Percentiles rank a stretch among this genome's conserved stretches.
phyloP scores from a whole-genome alignment of 2,113 vertebrate species.

The Pimephales promelas region DNA sequence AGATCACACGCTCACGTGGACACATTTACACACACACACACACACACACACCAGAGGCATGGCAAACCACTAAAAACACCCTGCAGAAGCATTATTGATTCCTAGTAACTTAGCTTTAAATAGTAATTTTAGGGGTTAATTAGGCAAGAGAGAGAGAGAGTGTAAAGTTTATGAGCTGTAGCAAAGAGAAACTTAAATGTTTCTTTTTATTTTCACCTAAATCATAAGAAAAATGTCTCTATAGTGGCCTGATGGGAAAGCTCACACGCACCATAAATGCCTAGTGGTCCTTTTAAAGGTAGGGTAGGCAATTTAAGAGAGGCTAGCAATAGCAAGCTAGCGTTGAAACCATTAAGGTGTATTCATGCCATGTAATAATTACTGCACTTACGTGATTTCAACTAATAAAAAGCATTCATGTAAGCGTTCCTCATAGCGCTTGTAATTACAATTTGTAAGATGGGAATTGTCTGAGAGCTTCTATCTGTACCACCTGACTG shows the following conservation, averaged over 20 bases:
- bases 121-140: neutral
- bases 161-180: slow-evolving; percentile 18
- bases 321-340: too few relatives aligned
- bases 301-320: too few relatives aligned
- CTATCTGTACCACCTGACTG: too few relatives aligned
- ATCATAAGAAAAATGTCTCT: neutral
- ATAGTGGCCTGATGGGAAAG: neutral
- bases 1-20: slow-evolving; percentile 26
- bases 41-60: slow-evolving; percentile 25
- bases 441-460: too few relatives aligned
- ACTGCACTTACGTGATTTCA: too few relatives aligned
- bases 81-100: slow-evolving; percentile 27
- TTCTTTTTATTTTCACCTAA: neutral
- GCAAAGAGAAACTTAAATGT: neutral
- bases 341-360: too few relatives aligned
- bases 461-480: too few relatives aligned
- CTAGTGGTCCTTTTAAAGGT: neutral
- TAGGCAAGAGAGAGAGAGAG: neutral
- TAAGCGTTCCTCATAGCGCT: too few relatives aligned
- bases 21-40: too few relatives aligned
- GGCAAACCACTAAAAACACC: slow-evolving; percentile 8
- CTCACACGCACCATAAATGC: neutral
- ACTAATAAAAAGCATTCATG: too few relatives aligned
- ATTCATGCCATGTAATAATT: too few relatives aligned
- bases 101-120: neutral